Base-by-base conservation (phyloP, 2,113 vertebrate species). In the Protomyctophum bolini region DNA sequence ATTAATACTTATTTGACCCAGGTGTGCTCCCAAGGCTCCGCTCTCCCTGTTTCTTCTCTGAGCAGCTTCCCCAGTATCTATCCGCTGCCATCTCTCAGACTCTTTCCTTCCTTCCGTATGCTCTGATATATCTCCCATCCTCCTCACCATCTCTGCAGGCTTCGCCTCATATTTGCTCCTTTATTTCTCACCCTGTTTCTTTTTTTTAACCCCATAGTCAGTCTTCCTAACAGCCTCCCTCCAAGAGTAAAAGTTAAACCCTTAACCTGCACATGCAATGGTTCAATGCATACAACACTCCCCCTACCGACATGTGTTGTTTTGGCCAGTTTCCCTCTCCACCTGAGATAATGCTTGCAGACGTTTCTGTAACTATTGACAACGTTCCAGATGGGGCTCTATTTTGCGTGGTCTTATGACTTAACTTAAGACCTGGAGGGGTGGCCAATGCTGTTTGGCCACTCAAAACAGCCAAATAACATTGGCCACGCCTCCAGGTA, bases 211-310 rank as follows among this genome's bases (percentile, higher is more conserved):
- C 49, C 51, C 28, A 50, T 21, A 48, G 8, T 9, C 11, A 66
- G 51, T 54, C 57, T 61, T 67, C 55, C 70, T 66, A 55, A 70
- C 85, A 84, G 84, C 82, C 72, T 89, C 85, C 87, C 86, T 70
- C 84, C 83, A 83, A 78, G 80, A 80, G 51, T 72, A 10, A 52
- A 63, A 52, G 3, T 12, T 9, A 12, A 33, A 57, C 46, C 41
- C 28, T 58, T 4, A 61, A 7, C 46, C 49, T 51, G 29, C 11
- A 33, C 62, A 10, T 58, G 15, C 56, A 58, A 29, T 58, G 15
- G 15, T 58, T 58, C 56, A 58, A 14, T 28, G 45, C 46, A 52
- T 71, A 29, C 29, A 79, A 66, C 67, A 51, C 61, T 12, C 68
- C 65, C 67, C 75, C 63, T 41, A 3, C 33, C 5, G 33, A 41